Base-by-base conservation (phyloP, 2,113 vertebrate species). In the Zapus hudsonius region DNA sequence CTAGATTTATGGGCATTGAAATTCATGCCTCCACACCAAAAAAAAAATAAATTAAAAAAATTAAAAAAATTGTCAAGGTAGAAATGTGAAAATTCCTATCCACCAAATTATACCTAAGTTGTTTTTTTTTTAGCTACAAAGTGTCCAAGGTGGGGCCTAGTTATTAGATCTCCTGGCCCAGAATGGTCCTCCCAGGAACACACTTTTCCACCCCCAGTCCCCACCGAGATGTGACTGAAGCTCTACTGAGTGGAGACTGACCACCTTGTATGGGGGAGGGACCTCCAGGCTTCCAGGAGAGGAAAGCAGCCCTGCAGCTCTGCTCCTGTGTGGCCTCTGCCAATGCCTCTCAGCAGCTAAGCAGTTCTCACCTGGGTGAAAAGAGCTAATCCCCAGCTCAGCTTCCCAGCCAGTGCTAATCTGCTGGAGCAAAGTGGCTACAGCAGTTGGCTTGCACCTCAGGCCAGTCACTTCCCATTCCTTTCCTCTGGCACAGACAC, bases 11-110 rank as follows among this genome's bases (percentile, higher is more conserved):
- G 27, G 36, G 2, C n/a, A 3, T 27, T 80, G 42, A 76, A 84
- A 90, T 73, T 64, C 72, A 85, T 29, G 55, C 15, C 13, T n/a
- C 59, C 23, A 76, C 64, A 40, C 47, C 84, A 61, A 91, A 47
- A 84, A 17, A n/a, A n/a, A n/a, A n/a, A n/a, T n/a, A n/a, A n/a
- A n/a, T n/a, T n/a, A n/a, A n/a, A n/a, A n/a, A n/a, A n/a, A n/a
- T n/a, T n/a, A n/a, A n/a, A n/a, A 17, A 25, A 23, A 90, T 52
- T 29, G 64, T 82, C 42, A 74, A 88, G 90, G 27, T 33, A 69
- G 57, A 82, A 52, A 44, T 66, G 82, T 79, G 52, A 74, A 52
- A 95, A 70, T 57, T 22, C 9, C 59, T 93, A 84, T 69, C 47
- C 84, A 27, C 40, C 59, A 87, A 93, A 57, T 4, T 85, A 5